These are phyloP conservation scores for Cephus runcator DNA, from an alignment of 2,888 invertebrate species.

Conservation along the genomic window DNA sequence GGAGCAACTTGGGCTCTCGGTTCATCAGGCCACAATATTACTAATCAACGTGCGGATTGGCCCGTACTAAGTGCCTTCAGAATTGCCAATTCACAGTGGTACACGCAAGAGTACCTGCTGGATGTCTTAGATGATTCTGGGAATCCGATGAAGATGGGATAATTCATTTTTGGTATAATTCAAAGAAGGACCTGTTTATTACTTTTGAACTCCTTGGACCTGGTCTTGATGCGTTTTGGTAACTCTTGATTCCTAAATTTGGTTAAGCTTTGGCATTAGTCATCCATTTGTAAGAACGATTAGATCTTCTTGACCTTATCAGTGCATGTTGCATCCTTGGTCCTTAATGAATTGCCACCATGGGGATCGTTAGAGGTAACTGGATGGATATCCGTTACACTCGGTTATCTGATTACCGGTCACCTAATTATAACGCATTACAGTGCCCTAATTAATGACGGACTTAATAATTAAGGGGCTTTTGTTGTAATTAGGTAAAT, in stretches of 20 bases:
- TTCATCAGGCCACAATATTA: slow-evolving; percentile 64
- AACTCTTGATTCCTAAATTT: background rate
- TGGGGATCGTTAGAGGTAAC: slow-evolving; percentile 57
- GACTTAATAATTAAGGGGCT: slow-evolving; percentile 29
- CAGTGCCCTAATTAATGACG: slow-evolving; percentile 50
- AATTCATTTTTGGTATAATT: background rate
- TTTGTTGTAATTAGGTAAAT: background rate
- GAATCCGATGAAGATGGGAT: background rate
- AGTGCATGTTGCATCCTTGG: slow-evolving; percentile 12
- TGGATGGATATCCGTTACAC: slow-evolving; percentile 51
- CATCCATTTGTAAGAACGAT: slow-evolving; percentile 4
- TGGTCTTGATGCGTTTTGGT: background rate
- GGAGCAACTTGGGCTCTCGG: slow-evolving; percentile 53
- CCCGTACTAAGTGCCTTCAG: slow-evolving; percentile 54
- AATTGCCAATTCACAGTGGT: slow-evolving; percentile 59
- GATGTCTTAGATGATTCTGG: slow-evolving; percentile 1
- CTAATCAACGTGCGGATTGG: slow-evolving; percentile 60
- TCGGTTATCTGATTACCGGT: slow-evolving; percentile 52
- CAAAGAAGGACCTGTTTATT: slow-evolving; percentile 2
- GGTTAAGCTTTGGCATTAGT: background rate
- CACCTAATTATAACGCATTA: slow-evolving; percentile 56
- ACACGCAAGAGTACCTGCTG: slow-evolving; percentile 28
- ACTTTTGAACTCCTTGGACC: background rate
- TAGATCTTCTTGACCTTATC: slow-evolving; percentile 15
- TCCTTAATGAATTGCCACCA: slow-evolving; percentile 56